phyloP scores from a whole-genome alignment of 2,888 invertebrate genomes.

The Chrysolina americana region DNA sequence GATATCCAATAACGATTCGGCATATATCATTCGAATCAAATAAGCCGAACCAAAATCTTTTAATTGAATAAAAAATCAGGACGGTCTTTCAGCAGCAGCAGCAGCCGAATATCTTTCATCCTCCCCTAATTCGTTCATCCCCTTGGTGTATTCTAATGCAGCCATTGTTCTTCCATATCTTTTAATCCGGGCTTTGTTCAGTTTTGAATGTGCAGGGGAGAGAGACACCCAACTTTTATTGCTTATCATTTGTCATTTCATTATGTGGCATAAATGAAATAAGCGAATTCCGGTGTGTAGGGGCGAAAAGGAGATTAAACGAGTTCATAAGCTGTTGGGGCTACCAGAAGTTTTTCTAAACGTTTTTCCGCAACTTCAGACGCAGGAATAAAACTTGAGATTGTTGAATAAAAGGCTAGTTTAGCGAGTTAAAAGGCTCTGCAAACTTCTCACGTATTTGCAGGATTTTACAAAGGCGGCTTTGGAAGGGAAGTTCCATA shows the following conservation, averaged over 20 bases:
- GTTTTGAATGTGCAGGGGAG: conserved; percentile 54
- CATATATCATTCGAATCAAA: conserved; percentile 6
- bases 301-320: conserved; percentile 14
- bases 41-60: conserved; percentile 8
- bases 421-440: neutral
- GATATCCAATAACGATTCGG: conserved; percentile 50
- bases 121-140: conserved; percentile 45
- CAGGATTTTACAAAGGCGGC: too few relatives aligned
- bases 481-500: too few relatives aligned
- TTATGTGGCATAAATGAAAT: conserved; percentile 21
- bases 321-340: conserved; percentile 9
- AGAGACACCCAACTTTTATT: conserved; percentile 30
- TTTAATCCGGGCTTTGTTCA: conserved; percentile 60
- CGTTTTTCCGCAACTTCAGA: conserved; percentile 6
- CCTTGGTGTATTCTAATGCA: conserved; percentile 56
- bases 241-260: conserved; percentile 22
- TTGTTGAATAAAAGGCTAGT: neutral
- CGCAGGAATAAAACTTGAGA: neutral
- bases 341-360: conserved; percentile 3
- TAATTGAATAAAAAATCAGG: conserved; percentile 23
- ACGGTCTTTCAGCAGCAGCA: neutral
- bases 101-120: conserved; percentile 38
- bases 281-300: conserved; percentile 19
- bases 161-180: conserved; percentile 60
- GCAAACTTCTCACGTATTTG: neutral